A percentile compares a stretch with the other conserved stretches of the same genome.
Conservation (phyloP, 2,797 vertebrate species). For the Antrozous pallidus region DNA sequence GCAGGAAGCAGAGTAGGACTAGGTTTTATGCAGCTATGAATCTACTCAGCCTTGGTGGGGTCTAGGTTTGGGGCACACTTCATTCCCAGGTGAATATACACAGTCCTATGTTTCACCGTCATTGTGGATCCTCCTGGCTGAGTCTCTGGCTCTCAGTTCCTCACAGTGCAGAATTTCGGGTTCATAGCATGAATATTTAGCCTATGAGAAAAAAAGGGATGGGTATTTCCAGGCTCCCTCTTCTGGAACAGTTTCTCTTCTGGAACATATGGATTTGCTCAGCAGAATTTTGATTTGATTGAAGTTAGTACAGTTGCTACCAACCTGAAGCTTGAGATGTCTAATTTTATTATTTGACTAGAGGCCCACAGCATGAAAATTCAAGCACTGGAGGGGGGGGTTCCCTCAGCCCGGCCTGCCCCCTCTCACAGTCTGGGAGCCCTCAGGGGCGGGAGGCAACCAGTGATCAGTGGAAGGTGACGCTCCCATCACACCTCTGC, state of each 20-base stretch:
- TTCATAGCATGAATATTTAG: not conserved
- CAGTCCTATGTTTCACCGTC: not conserved
- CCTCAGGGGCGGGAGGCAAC: too few relatives aligned
- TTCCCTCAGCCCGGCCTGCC: too few relatives aligned
- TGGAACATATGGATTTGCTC: conserved; percentile 13
- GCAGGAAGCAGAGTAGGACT: not conserved
- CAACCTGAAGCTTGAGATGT: not conserved
- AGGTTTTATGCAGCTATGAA: fast-evolving
- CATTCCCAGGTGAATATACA: not conserved
- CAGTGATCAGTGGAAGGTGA: too few relatives aligned
- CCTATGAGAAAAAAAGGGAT: not conserved
- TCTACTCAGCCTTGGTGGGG: not conserved
- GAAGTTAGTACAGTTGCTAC: not conserved
- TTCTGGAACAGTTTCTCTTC: not conserved
- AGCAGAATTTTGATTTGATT: conserved; percentile 29
- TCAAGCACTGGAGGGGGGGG: too few relatives aligned
- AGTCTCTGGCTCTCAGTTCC: not conserved
- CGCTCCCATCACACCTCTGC: too few relatives aligned
- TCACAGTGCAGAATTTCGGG: not conserved
- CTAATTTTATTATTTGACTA: conserved; percentile 51
- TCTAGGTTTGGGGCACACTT: too few relatives aligned
- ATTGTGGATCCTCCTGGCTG: not conserved
- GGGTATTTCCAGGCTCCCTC: not conserved
- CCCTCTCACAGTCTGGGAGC: too few relatives aligned
- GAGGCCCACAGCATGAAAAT: too few relatives aligned